A percentile compares a stretch with the other conserved stretches of the same genome.
phyloP scores from a whole-genome alignment of 1,140 invertebrate species.

The Fopius arisanus region DNA sequence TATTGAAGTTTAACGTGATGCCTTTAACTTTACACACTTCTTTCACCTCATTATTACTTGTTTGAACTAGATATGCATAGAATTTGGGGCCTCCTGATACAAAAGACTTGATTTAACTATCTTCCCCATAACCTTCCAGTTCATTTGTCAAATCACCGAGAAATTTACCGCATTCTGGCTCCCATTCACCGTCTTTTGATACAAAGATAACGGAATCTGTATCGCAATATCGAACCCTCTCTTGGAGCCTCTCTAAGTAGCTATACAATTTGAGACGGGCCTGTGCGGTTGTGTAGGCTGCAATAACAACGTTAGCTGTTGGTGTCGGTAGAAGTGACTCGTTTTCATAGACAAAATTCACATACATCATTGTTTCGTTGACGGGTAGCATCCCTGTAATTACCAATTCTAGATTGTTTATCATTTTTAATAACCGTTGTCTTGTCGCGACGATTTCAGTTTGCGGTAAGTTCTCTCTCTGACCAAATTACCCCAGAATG shows the following conservation, averaged over 20 bases:
- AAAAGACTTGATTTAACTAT: slow-evolving; percentile 37
- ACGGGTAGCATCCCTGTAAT: slow-evolving; percentile 31
- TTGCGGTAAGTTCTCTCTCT: slow-evolving; percentile 43
- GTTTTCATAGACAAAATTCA: slow-evolving; percentile 37
- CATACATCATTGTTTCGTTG: slow-evolving; percentile 40
- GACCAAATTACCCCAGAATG: slow-evolving; percentile 54
- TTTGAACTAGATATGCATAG: slow-evolving; percentile 19
- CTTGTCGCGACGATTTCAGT: slow-evolving; percentile 41
- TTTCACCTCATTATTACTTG: background rate
- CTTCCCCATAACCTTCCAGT: slow-evolving; percentile 28
- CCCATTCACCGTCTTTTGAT: no score
- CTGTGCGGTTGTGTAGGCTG: slow-evolving; percentile 54
- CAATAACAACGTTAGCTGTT: slow-evolving; percentile 51
- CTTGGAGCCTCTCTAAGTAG: slow-evolving; percentile 48
- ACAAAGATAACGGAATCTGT: slow-evolving; percentile 33
- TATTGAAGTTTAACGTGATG: no score
- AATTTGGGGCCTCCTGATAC: slow-evolving; percentile 30
- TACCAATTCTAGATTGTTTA: slow-evolving; percentile 41
- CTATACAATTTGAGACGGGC: slow-evolving; percentile 55
- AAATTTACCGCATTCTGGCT: no score
- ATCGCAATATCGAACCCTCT: slow-evolving; percentile 55
- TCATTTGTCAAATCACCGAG: no score
- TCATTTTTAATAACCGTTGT: slow-evolving; percentile 40
- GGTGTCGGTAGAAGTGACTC: slow-evolving; percentile 12
- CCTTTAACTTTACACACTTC: no score